Base-by-base conservation (phyloP, 2,797 vertebrate species). In the Serranus cabrilla region DNA sequence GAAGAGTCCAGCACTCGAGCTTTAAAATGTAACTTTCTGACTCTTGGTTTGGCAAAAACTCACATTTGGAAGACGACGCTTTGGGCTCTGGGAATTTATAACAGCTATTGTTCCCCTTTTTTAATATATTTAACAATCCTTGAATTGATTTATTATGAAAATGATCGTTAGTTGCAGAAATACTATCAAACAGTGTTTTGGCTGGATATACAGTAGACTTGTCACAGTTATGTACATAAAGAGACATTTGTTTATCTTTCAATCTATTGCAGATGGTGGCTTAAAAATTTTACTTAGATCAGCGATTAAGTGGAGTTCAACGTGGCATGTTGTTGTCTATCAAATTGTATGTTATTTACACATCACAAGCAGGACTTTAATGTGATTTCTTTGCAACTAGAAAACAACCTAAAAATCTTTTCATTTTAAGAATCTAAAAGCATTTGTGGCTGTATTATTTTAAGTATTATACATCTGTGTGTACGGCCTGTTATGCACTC, bases 351-450 rank as follows among this genome's bases (percentile, higher is more conserved):
- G 17, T 16, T 4, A 2, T 27, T 27, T 27, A 27, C 27, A 27
- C 27, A 27, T 27, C 12, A 59, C 9, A 59, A 51, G 23, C 21
- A 14, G 49, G 12, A 42, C 37, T 13, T 25, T 0, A 25, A 9
- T 4, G 1, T 45, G 16, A 17, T 8, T 18, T 16, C 43, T 37
- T 12, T 45, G 20, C n/a, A 25, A 18, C 14, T 0, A 10, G 0
- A 43, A 4, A 56, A 39, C 46, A 27, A 16, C 11, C 2, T 1
- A 37, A 43, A 11, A 5, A 20, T 43, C 37, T 14, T 23, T 12
- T 27, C 4, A 13, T 47, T 13, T 37, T 0, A 49, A 6, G 16
- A 47, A n/a, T 54, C 23, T 6, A 16, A 70, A 17, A 6, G 12
- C 6, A 42, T 17, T 10, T 34, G 11, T 9, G 12, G 42, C 52